Evolutionary conservation across 2,113 vertebrate species (phyloP), one percentile per base, ranked within the genome.

Genomic region (Cygnus buccinator): DNA sequence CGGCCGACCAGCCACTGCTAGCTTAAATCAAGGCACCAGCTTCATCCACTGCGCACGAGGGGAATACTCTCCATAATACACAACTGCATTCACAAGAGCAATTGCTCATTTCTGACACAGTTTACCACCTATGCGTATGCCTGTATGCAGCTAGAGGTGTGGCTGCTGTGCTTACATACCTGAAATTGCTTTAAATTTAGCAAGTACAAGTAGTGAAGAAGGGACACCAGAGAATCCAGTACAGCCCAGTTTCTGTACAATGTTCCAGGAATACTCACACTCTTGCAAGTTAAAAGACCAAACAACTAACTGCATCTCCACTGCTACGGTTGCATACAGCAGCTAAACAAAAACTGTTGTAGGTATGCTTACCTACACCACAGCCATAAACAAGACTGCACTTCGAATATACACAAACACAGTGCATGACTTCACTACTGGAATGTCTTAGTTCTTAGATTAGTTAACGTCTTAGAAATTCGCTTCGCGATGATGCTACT

Each of bases 201-300:
- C 31, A 87, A 81, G 59, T n/a, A 52, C 35, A 50, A 70, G 43
- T 8, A 77, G 28, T 8, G 19, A 90, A 71, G n/a, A 75, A 35
- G 18, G 43, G 46, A 84, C n/a, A 84, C 13, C 28, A 37, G 20
- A 67, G 57, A 63, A 78, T 22, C n/a, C 57, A 68, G 28, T 63
- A 63, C 13, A 74, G 65, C 29, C 31, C 31, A 67, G 59, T 41
- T 87, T 63, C 65, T 4, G 2, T 37, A 37, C 46, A 22, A 50
- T 0, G 1, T 59, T 91, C 77, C 19, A 46, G 71, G 74, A 89
- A 74, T 7, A 55, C 13, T 57, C 28, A 31, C 3, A 1, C n/a
- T 66, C 46, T 22, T 0, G 0, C 1, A 84, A 22, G 43, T 41
- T 52, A 46, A 16, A 84, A 72, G 26, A 62, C 13, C 4, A 2